These are phyloP conservation scores for Stegodyphus mimosarum DNA, from an alignment of 1,140 invertebrate species.

Conservation along the genomic window DNA sequence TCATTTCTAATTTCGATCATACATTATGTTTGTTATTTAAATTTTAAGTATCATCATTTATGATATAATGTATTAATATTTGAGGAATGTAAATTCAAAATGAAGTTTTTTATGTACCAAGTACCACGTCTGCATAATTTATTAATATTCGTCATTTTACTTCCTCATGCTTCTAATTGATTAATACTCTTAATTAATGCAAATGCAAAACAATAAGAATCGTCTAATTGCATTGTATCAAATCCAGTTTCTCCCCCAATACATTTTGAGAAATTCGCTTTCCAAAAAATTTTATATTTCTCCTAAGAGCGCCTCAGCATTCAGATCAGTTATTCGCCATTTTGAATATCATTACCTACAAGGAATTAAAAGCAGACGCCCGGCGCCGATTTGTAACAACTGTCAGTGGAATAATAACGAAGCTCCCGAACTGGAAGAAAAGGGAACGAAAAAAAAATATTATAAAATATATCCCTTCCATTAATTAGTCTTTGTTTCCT, in stretches of 20 bases:
- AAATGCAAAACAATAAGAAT: too few relatives aligned
- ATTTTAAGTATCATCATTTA: too few relatives aligned
- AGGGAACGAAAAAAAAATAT: slow-evolving; percentile 30
- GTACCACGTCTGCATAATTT: too few relatives aligned
- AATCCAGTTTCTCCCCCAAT: not conserved
- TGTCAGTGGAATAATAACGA: slow-evolving; percentile 60
- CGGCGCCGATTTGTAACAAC: slow-evolving; percentile 59
- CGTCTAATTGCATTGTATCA: too few relatives aligned
- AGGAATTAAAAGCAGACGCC: slow-evolving; percentile 53
- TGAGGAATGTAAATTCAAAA: too few relatives aligned
- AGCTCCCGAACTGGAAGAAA: slow-evolving; percentile 52
- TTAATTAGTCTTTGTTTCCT: slow-evolving; percentile 61
- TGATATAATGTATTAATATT: too few relatives aligned
- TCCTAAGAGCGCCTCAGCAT: not conserved
- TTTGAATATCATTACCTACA: slow-evolving; percentile 60
- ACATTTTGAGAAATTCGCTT: not conserved
- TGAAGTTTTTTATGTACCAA: too few relatives aligned
- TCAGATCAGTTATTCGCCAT: slow-evolving; percentile 22
- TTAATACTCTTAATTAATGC: too few relatives aligned
- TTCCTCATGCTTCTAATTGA: too few relatives aligned
- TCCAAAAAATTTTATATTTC: not conserved
- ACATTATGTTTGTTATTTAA: too few relatives aligned
- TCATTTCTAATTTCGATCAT: too few relatives aligned
- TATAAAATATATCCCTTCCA: slow-evolving; percentile 58
- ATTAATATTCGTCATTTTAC: too few relatives aligned